Percentiles rank a stretch among this genome's conserved stretches.
These are phyloP conservation scores for Quadroppia sp. DNA, from an alignment of 2,888 invertebrate genomes.

Conservation along the genomic window DNA sequence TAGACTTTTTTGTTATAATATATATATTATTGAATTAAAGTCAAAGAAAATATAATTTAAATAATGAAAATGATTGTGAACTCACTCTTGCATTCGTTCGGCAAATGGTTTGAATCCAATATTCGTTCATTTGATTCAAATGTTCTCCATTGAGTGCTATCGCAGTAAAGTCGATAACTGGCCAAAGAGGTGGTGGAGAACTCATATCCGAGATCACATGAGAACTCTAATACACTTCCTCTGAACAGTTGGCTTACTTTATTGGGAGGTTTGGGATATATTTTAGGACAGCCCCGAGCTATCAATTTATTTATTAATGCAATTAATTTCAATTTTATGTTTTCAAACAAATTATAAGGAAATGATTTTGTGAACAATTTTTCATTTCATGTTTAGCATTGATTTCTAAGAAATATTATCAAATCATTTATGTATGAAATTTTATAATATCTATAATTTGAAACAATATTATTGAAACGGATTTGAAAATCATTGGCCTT, in stretches of 20 bases:
- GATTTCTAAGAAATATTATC: no score
- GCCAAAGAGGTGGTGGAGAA: neutral
- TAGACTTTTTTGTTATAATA: neutral
- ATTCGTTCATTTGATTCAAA: neutral
- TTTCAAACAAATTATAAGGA: no score
- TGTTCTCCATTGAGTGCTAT: neutral
- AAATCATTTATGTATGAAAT: no score
- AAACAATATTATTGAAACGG: no score
- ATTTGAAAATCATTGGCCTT: no score
- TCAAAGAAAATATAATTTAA: neutral
- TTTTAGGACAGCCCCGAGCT: neutral
- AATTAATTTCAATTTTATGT: no score
- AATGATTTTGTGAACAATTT: no score
- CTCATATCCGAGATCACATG: neutral
- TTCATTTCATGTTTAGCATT: no score
- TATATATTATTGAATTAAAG: neutral
- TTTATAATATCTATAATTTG: no score
- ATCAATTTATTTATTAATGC: no score
- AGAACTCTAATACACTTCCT: slow-evolving; percentile 5
- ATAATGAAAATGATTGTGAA: neutral
- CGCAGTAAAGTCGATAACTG: neutral
- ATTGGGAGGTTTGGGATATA: neutral
- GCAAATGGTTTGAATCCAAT: neutral
- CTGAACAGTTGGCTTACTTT: neutral
- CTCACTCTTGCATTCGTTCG: neutral